These are phyloP conservation scores for Tipula unca DNA, from an alignment of 2,888 invertebrate species.

Conservation along the genomic window DNA sequence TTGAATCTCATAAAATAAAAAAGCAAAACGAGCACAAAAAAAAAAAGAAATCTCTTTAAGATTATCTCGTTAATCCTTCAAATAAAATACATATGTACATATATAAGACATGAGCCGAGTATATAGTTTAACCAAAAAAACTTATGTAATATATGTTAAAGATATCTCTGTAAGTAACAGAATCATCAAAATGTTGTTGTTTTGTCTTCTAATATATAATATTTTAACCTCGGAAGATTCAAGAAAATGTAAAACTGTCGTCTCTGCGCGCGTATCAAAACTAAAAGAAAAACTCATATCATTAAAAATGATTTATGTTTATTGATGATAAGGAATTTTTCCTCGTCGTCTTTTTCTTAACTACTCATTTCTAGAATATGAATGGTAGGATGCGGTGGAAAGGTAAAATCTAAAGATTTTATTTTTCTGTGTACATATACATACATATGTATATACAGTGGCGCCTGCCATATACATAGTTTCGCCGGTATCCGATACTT, in stretches of 20 bases:
- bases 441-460: not conserved
- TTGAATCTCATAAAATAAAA: not conserved
- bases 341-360: not conserved
- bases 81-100: slow-evolving; percentile 14
- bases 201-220: not conserved
- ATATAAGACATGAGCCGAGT: not conserved
- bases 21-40: not conserved
- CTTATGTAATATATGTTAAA: not conserved
- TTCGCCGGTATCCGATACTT: not conserved
- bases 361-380: not conserved
- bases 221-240: not conserved
- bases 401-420: not conserved
- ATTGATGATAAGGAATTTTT: not conserved
- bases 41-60: not conserved
- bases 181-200: not conserved
- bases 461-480: not conserved
- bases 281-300: slow-evolving; percentile 8
- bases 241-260: slow-evolving; percentile 2
- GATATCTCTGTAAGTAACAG: not conserved
- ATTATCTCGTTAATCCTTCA: slow-evolving; percentile 4
- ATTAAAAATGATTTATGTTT: slow-evolving; percentile 14
- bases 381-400: not conserved
- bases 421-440: not conserved
- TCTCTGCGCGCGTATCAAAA: not conserved
- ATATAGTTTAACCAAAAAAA: not conserved